These are phyloP conservation scores for Pammene fasciana DNA, from an alignment of 2,888 invertebrate genomes.

Conservation along the genomic window DNA sequence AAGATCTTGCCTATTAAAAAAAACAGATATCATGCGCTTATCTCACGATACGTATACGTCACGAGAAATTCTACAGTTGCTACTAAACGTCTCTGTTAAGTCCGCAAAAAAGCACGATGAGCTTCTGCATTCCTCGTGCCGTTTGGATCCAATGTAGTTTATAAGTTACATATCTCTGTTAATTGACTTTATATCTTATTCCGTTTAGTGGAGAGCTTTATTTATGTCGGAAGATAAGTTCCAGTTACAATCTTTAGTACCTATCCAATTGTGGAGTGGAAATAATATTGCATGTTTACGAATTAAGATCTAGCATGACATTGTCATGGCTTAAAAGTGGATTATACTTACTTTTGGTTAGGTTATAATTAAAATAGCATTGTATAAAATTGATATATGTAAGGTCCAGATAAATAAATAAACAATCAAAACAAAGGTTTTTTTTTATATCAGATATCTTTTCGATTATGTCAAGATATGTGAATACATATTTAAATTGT, in stretches of 20 bases:
- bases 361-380: not conserved
- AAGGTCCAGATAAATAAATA: not conserved
- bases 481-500: too few species aligned
- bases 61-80: conserved; percentile 45
- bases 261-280: not conserved
- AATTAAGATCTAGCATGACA: conserved; percentile 37
- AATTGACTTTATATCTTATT: conserved; percentile 17
- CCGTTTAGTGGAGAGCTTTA: not conserved
- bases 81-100: conserved; percentile 41
- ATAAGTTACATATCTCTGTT: conserved; percentile 50
- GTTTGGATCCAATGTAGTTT: conserved; percentile 62
- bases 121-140: conserved; percentile 64
- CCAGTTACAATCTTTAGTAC: conserved; percentile 5
- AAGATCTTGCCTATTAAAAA: too few species aligned
- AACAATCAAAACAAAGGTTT: too few species aligned
- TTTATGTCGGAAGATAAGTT: not conserved
- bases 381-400: conserved; percentile 3
- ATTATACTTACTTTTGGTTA: conserved; percentile 19
- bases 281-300: conserved; percentile 32
- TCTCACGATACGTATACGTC: conserved; percentile 53
- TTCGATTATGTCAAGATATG: too few species aligned
- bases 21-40: not conserved
- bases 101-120: conserved; percentile 57
- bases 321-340: not conserved
- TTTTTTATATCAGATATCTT: too few species aligned